phyloP scores from a whole-genome alignment of 2,797 vertebrate species.

The Siniperca scherzeri region DNA sequence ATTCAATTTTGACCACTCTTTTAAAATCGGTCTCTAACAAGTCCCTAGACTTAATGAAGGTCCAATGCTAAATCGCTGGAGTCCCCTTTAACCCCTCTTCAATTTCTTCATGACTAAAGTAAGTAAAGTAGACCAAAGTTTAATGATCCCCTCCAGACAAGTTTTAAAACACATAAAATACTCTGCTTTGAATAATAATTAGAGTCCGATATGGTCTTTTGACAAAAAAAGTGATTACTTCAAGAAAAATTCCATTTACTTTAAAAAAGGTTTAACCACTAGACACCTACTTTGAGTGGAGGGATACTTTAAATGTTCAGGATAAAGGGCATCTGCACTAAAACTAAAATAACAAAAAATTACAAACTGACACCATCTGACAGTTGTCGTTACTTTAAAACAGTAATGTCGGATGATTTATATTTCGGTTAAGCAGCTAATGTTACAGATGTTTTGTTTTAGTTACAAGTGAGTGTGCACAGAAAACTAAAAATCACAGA shows the following conservation, averaged over 20 bases:
- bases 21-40: background rate
- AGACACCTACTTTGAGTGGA: background rate
- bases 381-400: slow-evolving; percentile 48
- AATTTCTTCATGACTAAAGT: background rate
- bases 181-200: background rate
- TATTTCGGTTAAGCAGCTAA: slow-evolving; percentile 58
- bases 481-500: slow-evolving; percentile 40
- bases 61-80: background rate
- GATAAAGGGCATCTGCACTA: background rate
- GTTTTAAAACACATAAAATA: background rate
- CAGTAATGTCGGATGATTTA: slow-evolving; percentile 54
- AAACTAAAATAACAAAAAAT: background rate
- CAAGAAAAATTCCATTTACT: too few relatives aligned
- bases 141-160: background rate
- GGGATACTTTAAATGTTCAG: background rate
- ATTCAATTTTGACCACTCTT: background rate
- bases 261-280: too few relatives aligned
- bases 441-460: slow-evolving; percentile 55
- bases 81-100: background rate
- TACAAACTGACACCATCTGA: background rate
- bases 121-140: background rate
- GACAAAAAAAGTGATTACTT: too few relatives aligned
- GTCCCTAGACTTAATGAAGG: background rate
- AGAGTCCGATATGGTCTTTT: background rate
- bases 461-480: slow-evolving; percentile 58